These are phyloP conservation scores for Microcebus lehilahytsara DNA, from an alignment of 2,113 vertebrate genomes.

Conservation along the genomic window DNA sequence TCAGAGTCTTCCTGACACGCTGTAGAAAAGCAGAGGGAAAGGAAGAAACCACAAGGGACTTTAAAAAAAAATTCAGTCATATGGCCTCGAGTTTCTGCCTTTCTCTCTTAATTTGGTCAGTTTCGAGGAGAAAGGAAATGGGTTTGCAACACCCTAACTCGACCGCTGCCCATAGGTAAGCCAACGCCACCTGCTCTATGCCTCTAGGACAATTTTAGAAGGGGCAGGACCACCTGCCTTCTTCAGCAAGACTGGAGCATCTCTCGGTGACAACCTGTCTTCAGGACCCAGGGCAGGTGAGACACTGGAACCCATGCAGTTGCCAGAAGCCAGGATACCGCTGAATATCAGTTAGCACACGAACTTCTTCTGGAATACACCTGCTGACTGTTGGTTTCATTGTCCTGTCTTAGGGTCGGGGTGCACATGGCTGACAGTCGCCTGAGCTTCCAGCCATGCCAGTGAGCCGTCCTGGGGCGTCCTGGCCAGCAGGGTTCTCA, in stretches of 20 bases:
- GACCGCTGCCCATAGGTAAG: neutral
- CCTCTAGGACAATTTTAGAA: neutral
- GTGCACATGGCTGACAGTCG: neutral
- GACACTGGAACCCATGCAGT: slow-evolving; percentile 71
- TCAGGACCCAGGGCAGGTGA: too few relatives aligned
- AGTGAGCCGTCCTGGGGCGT: too few relatives aligned
- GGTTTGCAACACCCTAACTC: neutral
- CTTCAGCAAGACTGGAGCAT: neutral
- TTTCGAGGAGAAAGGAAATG: neutral
- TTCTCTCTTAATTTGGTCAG: neutral
- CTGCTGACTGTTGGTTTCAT: neutral
- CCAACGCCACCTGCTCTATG: neutral
- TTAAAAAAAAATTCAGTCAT: slow-evolving; percentile 59
- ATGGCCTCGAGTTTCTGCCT: neutral
- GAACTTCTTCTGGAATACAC: neutral
- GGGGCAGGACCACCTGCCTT: neutral
- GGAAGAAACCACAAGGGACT: slow-evolving; percentile 59
- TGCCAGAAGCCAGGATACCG: slow-evolving; percentile 69
- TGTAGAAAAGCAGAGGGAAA: slow-evolving; percentile 78
- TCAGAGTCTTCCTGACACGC: slow-evolving; percentile 80
- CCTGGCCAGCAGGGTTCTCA: too few relatives aligned
- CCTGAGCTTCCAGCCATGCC: too few relatives aligned
- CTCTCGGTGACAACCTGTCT: too few relatives aligned
- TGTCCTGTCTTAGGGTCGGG: neutral
- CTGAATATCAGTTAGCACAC: neutral